Base-by-base conservation (phyloP, 2,113 vertebrate species). In the Otus sunia region DNA sequence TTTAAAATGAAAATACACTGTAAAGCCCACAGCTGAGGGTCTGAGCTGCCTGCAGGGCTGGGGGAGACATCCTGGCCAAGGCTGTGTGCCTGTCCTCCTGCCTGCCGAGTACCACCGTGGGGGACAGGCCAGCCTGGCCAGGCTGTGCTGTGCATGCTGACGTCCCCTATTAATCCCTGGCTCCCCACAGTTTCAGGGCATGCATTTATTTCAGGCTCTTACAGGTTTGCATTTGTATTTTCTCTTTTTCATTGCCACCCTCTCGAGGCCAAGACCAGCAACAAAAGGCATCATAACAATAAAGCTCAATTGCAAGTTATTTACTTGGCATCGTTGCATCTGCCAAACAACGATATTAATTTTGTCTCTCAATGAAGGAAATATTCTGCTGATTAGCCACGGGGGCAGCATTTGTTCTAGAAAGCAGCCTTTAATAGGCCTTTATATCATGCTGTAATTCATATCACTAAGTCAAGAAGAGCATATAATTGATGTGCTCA, bases 391-490 rank as follows among this genome's bases (percentile, higher is more conserved):
- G 82, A 90, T 95, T 94, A 96, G 94, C 82, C 86, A 74, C 13
- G 8, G 75, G 90, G 86, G 94, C 88, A 88, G 86, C 86, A 67
- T 92, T 96, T 94, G 92, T 93, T 95, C 86, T 69, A 73, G 94
- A 84, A 95, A 90, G 78, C 90, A 86, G 86, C 90, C 53, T 69
- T 71, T 96, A 88, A 86, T 50, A 53, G 90, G 69, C 90, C 62
- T 88, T 76, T 86, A 15, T 13, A 71, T 83, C 67, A 47, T 3
- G 30, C 67, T 59, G 37, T 62, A 90, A 88, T 82, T 92, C 82
- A 12, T 39, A 62, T 20, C 16, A 5, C 67, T 69, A 49, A 76
- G 37, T 29, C 60, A 66, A 23, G 53, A 30, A 32, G 39, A 80
- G 78, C 32, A 62, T 60, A 75, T 52, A n/a, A 37, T 18, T 32